phyloP scores from a whole-genome alignment of 2,797 vertebrate species.

The Clarias platycephalus region DNA sequence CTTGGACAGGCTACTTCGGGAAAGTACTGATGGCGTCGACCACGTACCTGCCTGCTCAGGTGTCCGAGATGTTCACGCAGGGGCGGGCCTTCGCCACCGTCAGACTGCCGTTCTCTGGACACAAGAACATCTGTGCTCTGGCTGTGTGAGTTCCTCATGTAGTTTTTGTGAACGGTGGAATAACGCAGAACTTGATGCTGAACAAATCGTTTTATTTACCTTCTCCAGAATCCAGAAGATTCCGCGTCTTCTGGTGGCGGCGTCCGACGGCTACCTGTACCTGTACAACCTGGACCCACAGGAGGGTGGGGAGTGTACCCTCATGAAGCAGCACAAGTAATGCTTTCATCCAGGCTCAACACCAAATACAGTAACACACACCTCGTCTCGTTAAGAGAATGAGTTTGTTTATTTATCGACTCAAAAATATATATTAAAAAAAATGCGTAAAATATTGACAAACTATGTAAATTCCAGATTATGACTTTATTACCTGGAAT shows the following conservation, averaged over 20 bases:
- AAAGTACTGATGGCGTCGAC: slow-evolving; percentile 97
- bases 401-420: too few relatives aligned
- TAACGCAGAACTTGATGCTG: not conserved
- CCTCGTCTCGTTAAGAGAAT: too few relatives aligned
- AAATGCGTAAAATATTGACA: too few relatives aligned
- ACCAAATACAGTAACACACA: too few relatives aligned
- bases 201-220: slow-evolving; percentile 20
- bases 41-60: slow-evolving; percentile 94
- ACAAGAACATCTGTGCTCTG: slow-evolving; percentile 96
- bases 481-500: too few relatives aligned
- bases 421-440: too few relatives aligned
- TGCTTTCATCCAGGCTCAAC: slow-evolving; percentile 27
- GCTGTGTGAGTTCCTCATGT: slow-evolving; percentile 81
- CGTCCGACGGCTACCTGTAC: slow-evolving; percentile 94
- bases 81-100: slow-evolving; percentile 96
- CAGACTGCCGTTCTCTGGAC: slow-evolving; percentile 94
- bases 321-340: slow-evolving; percentile 99
- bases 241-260: slow-evolving; percentile 90
- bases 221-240: slow-evolving; percentile 93
- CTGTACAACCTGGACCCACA: slow-evolving; percentile 98
- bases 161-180: not conserved
- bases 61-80: slow-evolving; percentile 99
- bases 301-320: slow-evolving; percentile 93
- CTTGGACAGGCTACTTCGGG: slow-evolving; percentile 96
- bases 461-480: too few relatives aligned